These are phyloP conservation scores for Tympanuchus pallidicinctus DNA, from an alignment of 2,113 vertebrate genomes.

Conservation along the genomic window DNA sequence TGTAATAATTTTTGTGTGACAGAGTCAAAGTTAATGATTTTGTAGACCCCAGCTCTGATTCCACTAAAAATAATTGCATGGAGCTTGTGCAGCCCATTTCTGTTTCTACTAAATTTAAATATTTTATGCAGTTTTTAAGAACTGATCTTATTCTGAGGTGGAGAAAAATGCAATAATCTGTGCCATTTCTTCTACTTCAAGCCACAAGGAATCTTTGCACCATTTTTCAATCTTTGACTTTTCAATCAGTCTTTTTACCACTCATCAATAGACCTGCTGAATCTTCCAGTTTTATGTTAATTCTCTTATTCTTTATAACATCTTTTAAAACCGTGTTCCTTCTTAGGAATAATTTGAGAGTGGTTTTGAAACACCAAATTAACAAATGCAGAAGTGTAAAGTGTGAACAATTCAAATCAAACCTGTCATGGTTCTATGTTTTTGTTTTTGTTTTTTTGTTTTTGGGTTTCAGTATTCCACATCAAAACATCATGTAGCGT, in stretches of 20 bases:
- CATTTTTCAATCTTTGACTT: background rate
- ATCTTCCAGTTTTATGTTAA: conserved; percentile 1
- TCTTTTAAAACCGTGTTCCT: background rate
- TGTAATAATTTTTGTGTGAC: conserved; percentile 29
- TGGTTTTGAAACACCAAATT: background rate
- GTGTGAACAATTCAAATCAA: background rate
- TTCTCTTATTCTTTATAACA: background rate
- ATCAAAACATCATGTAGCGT: too few relatives aligned
- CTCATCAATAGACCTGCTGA: background rate
- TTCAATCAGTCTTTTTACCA: background rate
- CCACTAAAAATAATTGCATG: conserved; percentile 60
- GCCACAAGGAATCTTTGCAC: conserved; percentile 6
- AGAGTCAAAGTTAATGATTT: conserved; percentile 50
- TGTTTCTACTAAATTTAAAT: conserved; percentile 33
- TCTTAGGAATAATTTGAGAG: background rate
- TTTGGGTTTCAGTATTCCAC: too few relatives aligned
- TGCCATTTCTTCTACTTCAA: conserved; percentile 12
- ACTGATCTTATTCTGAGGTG: background rate
- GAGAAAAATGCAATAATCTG: background rate
- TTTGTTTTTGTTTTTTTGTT: too few relatives aligned
- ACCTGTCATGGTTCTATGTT: too few relatives aligned
- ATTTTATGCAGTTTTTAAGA: conserved; percentile 47
- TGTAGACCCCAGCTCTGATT: conserved; percentile 10
- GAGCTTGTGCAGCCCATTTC: background rate
- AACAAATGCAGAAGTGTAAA: background rate